Conservation (phyloP, 92 coral and sea anemone genomes). For the Porites divaricata region DNA sequence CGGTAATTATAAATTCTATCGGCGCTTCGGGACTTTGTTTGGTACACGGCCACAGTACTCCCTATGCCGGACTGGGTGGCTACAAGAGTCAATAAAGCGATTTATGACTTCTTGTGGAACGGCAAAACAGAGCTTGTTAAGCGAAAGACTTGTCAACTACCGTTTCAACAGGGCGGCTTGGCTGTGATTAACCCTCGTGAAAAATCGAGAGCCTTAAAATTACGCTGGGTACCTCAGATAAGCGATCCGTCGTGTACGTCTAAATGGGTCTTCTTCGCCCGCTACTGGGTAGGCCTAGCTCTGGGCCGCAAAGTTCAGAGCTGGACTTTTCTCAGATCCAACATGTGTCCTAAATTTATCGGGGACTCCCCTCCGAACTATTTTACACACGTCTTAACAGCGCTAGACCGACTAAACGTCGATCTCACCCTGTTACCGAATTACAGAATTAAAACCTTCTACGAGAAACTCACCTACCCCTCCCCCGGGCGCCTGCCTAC, state of each 20-base stretch:
- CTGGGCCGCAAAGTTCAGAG: neutral
- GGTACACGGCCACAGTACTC: conserved; percentile 30
- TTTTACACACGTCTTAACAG: neutral
- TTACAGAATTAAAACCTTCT: conserved; percentile 16
- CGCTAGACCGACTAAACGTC: neutral
- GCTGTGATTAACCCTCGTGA: neutral
- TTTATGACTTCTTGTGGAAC: neutral
- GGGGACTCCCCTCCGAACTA: neutral
- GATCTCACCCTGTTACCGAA: neutral
- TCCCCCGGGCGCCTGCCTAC: neutral
- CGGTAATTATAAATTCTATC: conserved; percentile 35
- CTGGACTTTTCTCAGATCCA: conserved; percentile 8
- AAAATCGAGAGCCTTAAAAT: neutral
- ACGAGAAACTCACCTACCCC: neutral
- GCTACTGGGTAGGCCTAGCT: conserved; percentile 36
- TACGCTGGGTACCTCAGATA: conserved; percentile 3
- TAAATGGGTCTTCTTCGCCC: conserved; percentile 39
- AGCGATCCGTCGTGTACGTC: neutral
- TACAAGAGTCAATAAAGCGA: conserved; percentile 1
- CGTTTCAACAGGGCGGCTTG: neutral
- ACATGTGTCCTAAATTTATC: neutral
- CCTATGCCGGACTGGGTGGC: neutral
- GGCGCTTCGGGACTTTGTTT: conserved; percentile 43
- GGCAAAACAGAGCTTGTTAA: neutral
- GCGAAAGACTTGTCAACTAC: neutral